Base-by-base conservation (phyloP, 2,888 invertebrate species). In the Parasteatoda lunata region DNA sequence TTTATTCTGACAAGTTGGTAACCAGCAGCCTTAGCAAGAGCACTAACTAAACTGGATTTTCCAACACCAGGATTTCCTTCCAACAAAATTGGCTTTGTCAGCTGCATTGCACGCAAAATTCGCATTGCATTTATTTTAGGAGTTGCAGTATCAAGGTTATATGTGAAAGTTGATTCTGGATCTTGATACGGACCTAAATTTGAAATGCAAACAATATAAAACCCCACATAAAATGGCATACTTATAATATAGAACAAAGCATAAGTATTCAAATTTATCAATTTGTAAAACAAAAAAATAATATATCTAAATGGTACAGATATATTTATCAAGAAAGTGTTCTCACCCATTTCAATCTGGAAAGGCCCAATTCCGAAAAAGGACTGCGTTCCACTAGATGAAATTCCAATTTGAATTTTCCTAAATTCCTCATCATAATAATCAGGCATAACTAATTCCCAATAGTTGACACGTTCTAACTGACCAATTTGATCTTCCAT, bases 41-140 rank as follows among this genome's bases (percentile, higher is more conserved):
- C 97, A 79, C 95, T 95, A 3, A 99, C 96, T 81, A 98, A 93
- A 90, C 98, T 98, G 0, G 99, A 99, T 93, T 99, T 99, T 4
- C 99, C 99, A 45, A 99, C 98, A 3, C 99, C 99, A 4, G 99
- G 99, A 90, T 97, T 97, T 3, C 97, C 99, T 93, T 99, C 99
- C 30, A 99, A 92, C 79, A 99, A 93, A 85, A 99, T 95, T 0
- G 99, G 97, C 88, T 96, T 96, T 4, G 91, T 90, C 86, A 98
- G 92, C 91, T 98, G 97, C 90, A 99, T 93, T 0, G 96, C 98
- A 84, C 99, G 94, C 65, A 99, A 92, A 9, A 99, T 91, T 87
- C 98, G 94, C 88, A 97, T 93, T 0, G 96, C 94, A 92, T 99
- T 99, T 47, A 94, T 93, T 73, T 94, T 94, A 0, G 96, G 96